These are phyloP conservation scores for Luperina nickerlii DNA, from an alignment of 2,888 invertebrate species.

Conservation along the genomic window DNA sequence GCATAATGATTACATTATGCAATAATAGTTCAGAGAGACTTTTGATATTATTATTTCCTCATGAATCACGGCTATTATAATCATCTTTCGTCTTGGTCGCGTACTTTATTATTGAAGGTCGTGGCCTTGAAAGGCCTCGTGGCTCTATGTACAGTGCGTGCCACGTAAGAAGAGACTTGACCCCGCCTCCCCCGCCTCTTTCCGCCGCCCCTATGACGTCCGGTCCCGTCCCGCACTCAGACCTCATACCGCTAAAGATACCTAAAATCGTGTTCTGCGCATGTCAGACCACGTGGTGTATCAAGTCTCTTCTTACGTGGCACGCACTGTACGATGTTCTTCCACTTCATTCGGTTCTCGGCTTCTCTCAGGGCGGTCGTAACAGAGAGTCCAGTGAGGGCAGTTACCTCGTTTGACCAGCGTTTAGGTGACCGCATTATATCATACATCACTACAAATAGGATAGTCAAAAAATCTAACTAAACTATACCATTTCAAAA, in stretches of 20 bases:
- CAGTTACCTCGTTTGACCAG: background rate
- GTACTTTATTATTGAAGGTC: background rate
- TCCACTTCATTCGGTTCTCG: background rate
- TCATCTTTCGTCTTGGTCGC: background rate
- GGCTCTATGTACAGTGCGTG: too few relatives aligned
- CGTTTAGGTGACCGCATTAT: background rate
- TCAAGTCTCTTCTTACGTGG: too few relatives aligned
- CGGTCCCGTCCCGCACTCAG: too few relatives aligned
- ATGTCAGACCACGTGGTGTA: too few relatives aligned
- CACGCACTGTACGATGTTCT: too few relatives aligned
- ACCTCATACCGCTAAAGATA: too few relatives aligned
- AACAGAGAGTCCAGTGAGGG: background rate
- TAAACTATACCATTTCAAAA: background rate
- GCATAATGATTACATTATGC: too few relatives aligned
- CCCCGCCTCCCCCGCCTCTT: too few relatives aligned
- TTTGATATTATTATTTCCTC: background rate
- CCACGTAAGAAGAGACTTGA: too few relatives aligned
- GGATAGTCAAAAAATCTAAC: background rate
- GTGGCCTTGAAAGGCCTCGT: background rate
- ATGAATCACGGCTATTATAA: background rate
- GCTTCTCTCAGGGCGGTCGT: background rate
- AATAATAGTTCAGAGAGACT: background rate
- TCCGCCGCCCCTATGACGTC: too few relatives aligned
- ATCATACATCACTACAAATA: background rate
- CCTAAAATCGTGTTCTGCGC: too few relatives aligned